phyloP scores from a whole-genome alignment of 2,797 vertebrate genomes.

The Tokudaia tokunoshimensis region DNA sequence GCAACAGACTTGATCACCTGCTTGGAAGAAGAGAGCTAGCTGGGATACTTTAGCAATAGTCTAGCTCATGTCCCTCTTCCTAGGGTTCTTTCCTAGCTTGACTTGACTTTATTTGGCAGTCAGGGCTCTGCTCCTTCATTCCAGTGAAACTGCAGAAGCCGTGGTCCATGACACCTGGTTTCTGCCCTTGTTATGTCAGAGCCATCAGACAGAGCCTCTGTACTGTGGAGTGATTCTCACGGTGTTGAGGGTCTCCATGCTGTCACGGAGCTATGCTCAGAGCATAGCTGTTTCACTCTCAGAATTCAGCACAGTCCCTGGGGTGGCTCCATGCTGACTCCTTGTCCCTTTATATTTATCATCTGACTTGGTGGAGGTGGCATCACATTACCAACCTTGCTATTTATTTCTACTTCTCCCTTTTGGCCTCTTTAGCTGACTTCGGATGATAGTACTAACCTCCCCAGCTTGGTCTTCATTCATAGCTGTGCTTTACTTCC shows the following conservation, averaged over 20 bases:
- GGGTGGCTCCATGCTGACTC: background rate
- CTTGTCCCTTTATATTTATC: background rate
- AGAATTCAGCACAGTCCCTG: background rate
- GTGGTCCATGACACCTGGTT: background rate
- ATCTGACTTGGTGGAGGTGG: accelerated
- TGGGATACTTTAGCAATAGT: background rate
- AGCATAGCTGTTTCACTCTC: background rate
- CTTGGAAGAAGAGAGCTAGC: background rate
- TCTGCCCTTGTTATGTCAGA: background rate
- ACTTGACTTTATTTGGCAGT: background rate
- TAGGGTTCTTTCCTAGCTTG: background rate
- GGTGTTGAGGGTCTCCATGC: too few species aligned
- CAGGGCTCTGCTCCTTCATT: background rate
- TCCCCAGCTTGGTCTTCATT: background rate
- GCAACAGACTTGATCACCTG: background rate
- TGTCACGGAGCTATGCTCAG: accelerated
- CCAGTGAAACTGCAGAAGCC: background rate
- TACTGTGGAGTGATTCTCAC: background rate
- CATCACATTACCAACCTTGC: accelerated
- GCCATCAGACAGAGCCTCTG: background rate
- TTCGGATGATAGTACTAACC: background rate
- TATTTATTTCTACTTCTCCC: background rate
- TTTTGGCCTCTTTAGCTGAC: background rate
- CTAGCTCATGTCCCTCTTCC: background rate
- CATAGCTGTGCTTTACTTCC: background rate